Evolutionary conservation across 2,113 vertebrate genomes (phyloP), one percentile per base, ranked within the genome.

Genomic region (Austrofundulus limnaeus): DNA sequence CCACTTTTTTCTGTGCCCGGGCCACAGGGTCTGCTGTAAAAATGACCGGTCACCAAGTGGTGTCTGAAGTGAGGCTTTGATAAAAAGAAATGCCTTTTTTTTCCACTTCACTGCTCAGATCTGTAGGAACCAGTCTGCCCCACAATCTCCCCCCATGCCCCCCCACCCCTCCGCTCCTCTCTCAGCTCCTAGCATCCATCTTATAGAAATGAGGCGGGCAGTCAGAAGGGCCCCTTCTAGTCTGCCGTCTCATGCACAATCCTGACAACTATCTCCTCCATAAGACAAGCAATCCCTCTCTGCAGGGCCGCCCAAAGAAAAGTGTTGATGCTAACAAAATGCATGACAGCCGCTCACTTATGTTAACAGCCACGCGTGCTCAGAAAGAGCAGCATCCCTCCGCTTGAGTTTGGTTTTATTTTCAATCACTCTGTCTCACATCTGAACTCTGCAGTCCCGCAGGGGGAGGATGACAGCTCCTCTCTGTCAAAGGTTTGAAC

Each of bases 281-380:
- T 52, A 61, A 66, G 61, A 86, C 77, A 85, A 70, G 77, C 83
- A 83, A 88, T 89, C 78, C 69, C 69, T 87, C 84, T 85, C 68
- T 13, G 57, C 74, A 19, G 74, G 71, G 72, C 83, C 54, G 81
- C 74, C 82, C 82, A 64, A 70, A 78, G 80, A 86, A 89, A 90
- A 87, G 85, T 88, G 82, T 85, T 70, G 77, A 86, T 82, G 82
- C 86, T 78, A 88, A 88, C 85, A 89, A 89, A 91, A 89, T 70
- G 81, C 72, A 67, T 85, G 89, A 89, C 87, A 89, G 82, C 72
- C 82, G 59, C 80, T 88, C 83, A 80, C 81, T 92, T 87, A 87
- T 86, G 86, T 85, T 84, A 87, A 87, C 78, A 80, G 83, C 74
- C 62, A 39, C 31, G 25, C 12, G 21, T 60, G 20, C 80, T 45